Percentiles rank a stretch among this genome's conserved stretches.
phyloP scores from a whole-genome alignment of 2,888 invertebrate species.

The Torymus auratus region DNA sequence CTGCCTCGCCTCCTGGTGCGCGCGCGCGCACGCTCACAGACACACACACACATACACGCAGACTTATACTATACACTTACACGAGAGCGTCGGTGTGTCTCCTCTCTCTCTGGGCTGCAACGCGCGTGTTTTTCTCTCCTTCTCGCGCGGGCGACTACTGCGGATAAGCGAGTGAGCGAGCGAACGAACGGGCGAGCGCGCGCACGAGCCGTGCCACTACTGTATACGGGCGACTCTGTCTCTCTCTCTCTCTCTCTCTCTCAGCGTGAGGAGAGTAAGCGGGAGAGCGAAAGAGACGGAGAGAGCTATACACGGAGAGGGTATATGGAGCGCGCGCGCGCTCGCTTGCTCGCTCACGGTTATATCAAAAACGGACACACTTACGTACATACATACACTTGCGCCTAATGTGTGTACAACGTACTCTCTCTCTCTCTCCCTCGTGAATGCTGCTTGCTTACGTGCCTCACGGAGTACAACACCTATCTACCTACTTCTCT shows the following conservation, averaged over 20 bases:
- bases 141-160: not conserved
- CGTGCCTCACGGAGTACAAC: too few relatives aligned
- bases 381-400: not conserved
- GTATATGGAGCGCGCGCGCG: slow-evolving; percentile 11
- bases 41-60: too few relatives aligned
- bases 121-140: slow-evolving; percentile 6
- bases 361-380: slow-evolving; percentile 45
- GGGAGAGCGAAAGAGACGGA: slow-evolving; percentile 8
- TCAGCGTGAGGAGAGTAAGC: not conserved
- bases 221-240: not conserved
- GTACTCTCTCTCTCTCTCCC: too few relatives aligned
- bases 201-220: not conserved
- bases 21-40: not conserved
- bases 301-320: not conserved
- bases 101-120: slow-evolving; percentile 11
- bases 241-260: slow-evolving; percentile 12
- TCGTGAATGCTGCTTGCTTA: not conserved
- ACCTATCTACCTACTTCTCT: too few relatives aligned
- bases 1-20: slow-evolving; percentile 43
- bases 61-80: too few relatives aligned
- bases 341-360: not conserved
- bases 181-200: too few relatives aligned
- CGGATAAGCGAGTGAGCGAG: too few relatives aligned
- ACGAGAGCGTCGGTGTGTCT: not conserved
- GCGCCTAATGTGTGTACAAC: not conserved